Base-by-base conservation (phyloP, 2,888 invertebrate species). In the Ennomos fuscantarius region DNA sequence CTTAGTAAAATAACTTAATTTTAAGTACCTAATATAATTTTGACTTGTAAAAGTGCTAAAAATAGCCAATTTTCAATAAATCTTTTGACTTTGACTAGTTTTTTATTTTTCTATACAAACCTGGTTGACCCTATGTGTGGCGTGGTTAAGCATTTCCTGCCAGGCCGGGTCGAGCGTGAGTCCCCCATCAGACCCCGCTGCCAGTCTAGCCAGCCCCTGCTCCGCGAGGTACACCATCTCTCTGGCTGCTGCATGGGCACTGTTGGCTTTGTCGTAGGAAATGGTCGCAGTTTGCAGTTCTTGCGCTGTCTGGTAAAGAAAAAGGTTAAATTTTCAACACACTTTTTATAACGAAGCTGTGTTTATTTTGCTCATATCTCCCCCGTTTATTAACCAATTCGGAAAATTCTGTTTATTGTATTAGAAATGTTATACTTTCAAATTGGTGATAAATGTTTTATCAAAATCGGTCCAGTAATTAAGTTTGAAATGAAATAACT, bases 71-170 rank as follows among this genome's bases (percentile, higher is more conserved):
- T n/a, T n/a, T n/a, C n/a, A n/a, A n/a, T n/a, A n/a, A n/a, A n/a
- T n/a, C n/a, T n/a, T n/a, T n/a, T n/a, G n/a, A n/a, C n/a, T n/a
- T 45, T 36, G 45, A 45, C 45, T 45, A 24, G 31, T 24, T 35
- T 2, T 2, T 9, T 35, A 32, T n/a, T 24, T 11, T 6, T 31
- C 15, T 10, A 10, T 39, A 15, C n/a, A 34, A 10, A 55, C 55
- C 49, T 55, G 55, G 49, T 55, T 15, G 9, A 99, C 96, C 69
- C 96, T 87, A 58, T 93, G 93, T 8, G 98, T 97, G 37, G 98
- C 98, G 84, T 98, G 97, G 84, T 98, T 98, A 62, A 98, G 93
- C 98, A 98, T 98, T 89, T 98, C 98, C 80, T 98, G 98, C 96
- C 98, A 98, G 33, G 98, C 98, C 8, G 97, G 96, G 87, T 98